Conservation (phyloP, 2,888 invertebrate species). For the Tethea ocularis region DNA sequence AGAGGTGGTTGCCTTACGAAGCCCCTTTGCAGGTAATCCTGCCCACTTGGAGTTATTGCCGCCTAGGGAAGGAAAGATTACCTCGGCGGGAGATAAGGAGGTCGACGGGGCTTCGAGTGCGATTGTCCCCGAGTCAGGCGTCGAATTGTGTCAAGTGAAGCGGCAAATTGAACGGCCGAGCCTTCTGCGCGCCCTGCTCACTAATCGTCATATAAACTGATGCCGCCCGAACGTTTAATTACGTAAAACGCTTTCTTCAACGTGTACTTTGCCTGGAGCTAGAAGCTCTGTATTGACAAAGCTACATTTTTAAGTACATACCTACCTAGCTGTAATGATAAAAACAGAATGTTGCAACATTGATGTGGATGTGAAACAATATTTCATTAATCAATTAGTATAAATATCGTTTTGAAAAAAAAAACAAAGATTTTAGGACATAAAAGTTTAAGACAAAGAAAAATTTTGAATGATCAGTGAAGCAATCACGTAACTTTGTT, state of each 20-base stretch:
- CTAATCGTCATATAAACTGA: conserved; percentile 83
- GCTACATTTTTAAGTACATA: neutral
- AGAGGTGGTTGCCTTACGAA: conserved; percentile 77
- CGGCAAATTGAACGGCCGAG: conserved; percentile 84
- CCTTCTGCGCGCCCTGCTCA: conserved; percentile 77
- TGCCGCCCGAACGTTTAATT: conserved; percentile 75
- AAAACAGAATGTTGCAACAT: neutral
- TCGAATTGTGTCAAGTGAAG: conserved; percentile 84
- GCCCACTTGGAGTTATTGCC: conserved; percentile 84
- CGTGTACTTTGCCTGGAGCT: conserved; percentile 26
- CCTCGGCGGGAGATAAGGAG: conserved; percentile 83
- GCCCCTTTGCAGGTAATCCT: conserved; percentile 83
- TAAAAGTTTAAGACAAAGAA: too few relatives aligned
- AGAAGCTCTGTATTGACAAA: conserved; percentile 21
- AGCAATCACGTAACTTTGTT: too few relatives aligned
- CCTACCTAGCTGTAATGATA: neutral
- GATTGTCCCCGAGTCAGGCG: conserved; percentile 84
- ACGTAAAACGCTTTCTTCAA: conserved; percentile 69
- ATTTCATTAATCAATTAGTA: too few relatives aligned
- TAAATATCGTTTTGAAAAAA: too few relatives aligned
- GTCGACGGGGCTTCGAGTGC: conserved; percentile 82
- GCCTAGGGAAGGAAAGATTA: conserved; percentile 84
- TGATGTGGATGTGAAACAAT: neutral
- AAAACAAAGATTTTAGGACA: too few relatives aligned
- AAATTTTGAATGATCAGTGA: too few relatives aligned